A percentile compares a stretch with the other conserved stretches of the same genome.
phyloP scores from a whole-genome alignment of 2,888 invertebrate species.

The Dryobotodes eremita region DNA sequence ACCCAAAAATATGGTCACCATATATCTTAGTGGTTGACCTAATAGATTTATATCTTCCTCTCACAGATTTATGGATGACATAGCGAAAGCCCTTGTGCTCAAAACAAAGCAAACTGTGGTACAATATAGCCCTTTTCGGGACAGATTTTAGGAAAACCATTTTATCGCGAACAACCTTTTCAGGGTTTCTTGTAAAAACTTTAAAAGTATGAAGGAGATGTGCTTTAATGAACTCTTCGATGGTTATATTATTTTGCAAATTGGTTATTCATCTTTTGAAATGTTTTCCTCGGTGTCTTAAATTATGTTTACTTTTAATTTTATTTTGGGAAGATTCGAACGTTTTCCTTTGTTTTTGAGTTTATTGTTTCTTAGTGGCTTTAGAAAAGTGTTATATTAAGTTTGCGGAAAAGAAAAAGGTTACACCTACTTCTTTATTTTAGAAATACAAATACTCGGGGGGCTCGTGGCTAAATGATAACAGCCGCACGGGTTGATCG shows the following conservation, averaged over 20 bases:
- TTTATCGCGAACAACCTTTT: background rate
- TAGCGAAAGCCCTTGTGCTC: conserved; percentile 26
- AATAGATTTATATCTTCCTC: conserved; percentile 53
- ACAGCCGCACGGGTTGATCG: too few species aligned
- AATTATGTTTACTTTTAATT: conserved; percentile 9
- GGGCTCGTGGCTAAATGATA: too few species aligned
- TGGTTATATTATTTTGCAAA: conserved; percentile 6
- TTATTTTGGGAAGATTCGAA: background rate
- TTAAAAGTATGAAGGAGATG: background rate
- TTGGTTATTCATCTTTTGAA: conserved; percentile 14
- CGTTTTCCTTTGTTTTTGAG: background rate
- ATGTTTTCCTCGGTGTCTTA: background rate
- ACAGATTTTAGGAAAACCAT: conserved; percentile 1
- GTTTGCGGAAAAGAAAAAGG: background rate
- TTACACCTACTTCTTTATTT: too few species aligned
- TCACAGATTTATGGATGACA: conserved; percentile 46
- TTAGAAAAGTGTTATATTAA: background rate
- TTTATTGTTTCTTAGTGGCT: background rate
- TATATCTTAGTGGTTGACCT: conserved; percentile 27
- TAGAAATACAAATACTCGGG: too few species aligned
- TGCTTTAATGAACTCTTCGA: background rate
- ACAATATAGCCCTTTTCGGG: conserved; percentile 6
- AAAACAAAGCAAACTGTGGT: conserved; percentile 44
- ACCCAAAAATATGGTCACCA: conserved; percentile 8
- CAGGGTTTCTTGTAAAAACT: background rate